Evolutionary conservation across 1,140 invertebrate genomes (phyloP), one percentile per base, ranked within the genome.

Genomic region (Drosophila parabipectinata): DNA sequence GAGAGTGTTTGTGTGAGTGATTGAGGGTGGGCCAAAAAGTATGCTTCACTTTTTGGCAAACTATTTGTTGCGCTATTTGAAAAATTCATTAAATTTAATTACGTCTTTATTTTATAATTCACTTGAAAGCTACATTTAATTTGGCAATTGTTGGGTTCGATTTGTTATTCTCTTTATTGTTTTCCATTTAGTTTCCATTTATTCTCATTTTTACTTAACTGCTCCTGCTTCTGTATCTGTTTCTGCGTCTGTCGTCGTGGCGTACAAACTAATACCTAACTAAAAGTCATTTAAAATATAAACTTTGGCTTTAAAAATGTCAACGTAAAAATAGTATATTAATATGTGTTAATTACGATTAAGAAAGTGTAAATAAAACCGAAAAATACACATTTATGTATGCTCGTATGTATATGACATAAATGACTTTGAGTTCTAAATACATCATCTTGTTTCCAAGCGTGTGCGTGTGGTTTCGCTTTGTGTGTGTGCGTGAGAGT

Each of bases 111-210:
- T 80, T 77, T 77, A 39, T 69, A 71, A 80, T 85, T 87, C 72
- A 88, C 61, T 90, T 91, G 82, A 91, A 91, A 91, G 82, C 90
- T 91, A 91, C 82, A 68, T 78, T 79, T 91, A 90, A 91, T 91
- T 91, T 91, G 90, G 90, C 90, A 91, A 91, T 90, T 91, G 90
- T 91, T 91, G 90, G 90, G 87, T 91, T 91, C 82, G 89, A 89
- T 89, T 89, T 90, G 60, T 77, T 73, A 59, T 69, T 75, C 24
- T 68, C 26, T 34, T 58, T 68, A 32, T 74, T 74, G 47, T 63
- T 71, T 63, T 79, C 1, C 24, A 53, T 72, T 45, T 41, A 28
- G 32, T 54, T 62, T 44, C 12, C 53, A 55, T 47, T 37, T 47
- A 44, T 61, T 14, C 47, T 73, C 51, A 30, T 62, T 75, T 37